Conservation (phyloP, 64 coral and sea anemone species). For the Astreopora myriophthalma region DNA sequence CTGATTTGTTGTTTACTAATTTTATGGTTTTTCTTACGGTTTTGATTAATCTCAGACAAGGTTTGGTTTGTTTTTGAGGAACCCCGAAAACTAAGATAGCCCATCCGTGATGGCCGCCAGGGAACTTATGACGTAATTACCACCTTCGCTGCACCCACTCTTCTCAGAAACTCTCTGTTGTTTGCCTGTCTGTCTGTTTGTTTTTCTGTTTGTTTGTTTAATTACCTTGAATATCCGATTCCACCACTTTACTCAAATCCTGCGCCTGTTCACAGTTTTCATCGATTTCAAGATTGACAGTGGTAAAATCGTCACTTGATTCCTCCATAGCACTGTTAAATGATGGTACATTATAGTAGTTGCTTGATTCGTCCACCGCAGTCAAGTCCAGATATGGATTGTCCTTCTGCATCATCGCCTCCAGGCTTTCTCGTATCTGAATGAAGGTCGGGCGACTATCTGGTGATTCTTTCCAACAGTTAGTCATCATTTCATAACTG, state of each 20-base stretch:
- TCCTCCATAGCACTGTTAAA: constrained; percentile 16
- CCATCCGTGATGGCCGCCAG: no score
- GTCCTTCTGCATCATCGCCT: constrained; percentile 73
- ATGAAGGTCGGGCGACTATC: constrained; percentile 57
- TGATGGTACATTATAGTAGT: constrained; percentile 35
- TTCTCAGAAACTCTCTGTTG: no score
- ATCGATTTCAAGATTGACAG: background rate
- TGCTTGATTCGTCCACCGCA: background rate
- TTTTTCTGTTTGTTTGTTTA: no score
- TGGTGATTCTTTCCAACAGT: constrained; percentile 65
- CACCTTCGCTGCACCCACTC: no score
- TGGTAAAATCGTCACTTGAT: background rate
- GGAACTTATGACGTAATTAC: no score
- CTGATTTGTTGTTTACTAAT: no score
- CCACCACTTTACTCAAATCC: background rate
- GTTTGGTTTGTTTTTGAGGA: no score
- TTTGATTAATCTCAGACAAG: no score
- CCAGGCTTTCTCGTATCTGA: constrained; percentile 38
- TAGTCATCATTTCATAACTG: constrained; percentile 70
- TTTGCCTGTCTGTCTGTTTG: no score
- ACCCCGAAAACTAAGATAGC: no score
- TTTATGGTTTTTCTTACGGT: no score
- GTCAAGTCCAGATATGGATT: constrained; percentile 66
- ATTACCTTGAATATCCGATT: background rate
- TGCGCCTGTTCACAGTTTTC: background rate